Evolutionary conservation across 2,113 vertebrate genomes (phyloP).

Genomic region (Aix galericulata): DNA sequence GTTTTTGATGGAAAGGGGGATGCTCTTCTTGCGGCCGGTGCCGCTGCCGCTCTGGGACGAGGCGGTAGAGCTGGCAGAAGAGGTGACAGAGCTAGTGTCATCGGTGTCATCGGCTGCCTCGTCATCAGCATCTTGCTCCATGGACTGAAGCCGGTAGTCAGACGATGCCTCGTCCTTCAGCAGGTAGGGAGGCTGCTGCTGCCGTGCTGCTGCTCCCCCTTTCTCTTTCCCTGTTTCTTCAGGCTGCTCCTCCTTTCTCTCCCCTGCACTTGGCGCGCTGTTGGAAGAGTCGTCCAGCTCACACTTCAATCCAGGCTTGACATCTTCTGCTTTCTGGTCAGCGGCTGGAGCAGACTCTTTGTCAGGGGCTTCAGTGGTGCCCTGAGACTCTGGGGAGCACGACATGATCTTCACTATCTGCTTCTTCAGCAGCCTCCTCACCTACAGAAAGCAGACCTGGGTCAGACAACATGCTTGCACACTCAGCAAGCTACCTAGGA

Average conservation of each 20-base stretch:
- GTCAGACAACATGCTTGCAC: neutral
- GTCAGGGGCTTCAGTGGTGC: slow-evolving; percentile 54
- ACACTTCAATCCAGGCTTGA: slow-evolving; percentile 47
- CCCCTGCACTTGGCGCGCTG: slow-evolving; percentile 36
- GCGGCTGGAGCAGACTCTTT: slow-evolving; percentile 67
- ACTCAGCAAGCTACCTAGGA: neutral
- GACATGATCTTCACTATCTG: slow-evolving; percentile 88
- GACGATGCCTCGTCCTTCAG: slow-evolving; percentile 64
- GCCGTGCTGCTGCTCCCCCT: neutral
- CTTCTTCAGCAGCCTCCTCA: slow-evolving; percentile 92
- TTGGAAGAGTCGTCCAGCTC: slow-evolving; percentile 59
- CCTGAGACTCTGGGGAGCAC: slow-evolving; percentile 80
- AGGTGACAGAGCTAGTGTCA: slow-evolving; percentile 95
- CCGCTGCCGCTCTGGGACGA: slow-evolving; percentile 92
- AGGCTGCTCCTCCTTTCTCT: slow-evolving; percentile 68
- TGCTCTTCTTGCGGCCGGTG: slow-evolving; percentile 89
- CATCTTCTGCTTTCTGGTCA: slow-evolving; percentile 67
- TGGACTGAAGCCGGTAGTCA: slow-evolving; percentile 77
- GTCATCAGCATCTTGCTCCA: slow-evolving; percentile 91
- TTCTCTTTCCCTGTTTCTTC: slow-evolving; percentile 57
- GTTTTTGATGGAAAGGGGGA: slow-evolving; percentile 95
- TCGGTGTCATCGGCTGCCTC: slow-evolving; percentile 94
- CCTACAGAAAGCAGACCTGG: slow-evolving; percentile 28
- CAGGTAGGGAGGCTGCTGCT: slow-evolving; percentile 72
- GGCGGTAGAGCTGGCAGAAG: slow-evolving; percentile 94